These are phyloP conservation scores for Chelidonichthys spinosus DNA, from an alignment of 2,797 vertebrate species.

Conservation along the genomic window DNA sequence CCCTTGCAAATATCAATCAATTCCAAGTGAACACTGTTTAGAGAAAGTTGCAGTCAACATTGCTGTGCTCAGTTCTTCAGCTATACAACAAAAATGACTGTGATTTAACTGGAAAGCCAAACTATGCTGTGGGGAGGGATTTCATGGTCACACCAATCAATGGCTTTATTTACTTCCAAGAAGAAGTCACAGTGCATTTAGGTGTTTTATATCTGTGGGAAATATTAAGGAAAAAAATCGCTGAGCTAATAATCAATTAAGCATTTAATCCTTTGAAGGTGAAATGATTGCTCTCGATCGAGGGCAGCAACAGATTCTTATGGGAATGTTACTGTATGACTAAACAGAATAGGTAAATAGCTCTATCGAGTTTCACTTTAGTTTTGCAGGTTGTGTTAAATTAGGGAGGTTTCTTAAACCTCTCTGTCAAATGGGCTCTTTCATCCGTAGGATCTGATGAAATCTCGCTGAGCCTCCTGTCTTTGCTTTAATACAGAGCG, in stretches of 20 bases:
- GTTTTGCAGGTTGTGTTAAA: conserved; percentile 47
- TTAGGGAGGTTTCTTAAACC: conserved; percentile 48
- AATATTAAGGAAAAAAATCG: conserved; percentile 25
- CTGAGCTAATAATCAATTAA: conserved; percentile 18
- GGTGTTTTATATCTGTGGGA: neutral
- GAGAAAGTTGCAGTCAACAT: conserved; percentile 11
- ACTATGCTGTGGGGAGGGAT: conserved; percentile 5
- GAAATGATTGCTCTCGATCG: neutral
- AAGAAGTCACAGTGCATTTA: conserved; percentile 1
- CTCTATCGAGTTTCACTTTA: conserved; percentile 16
- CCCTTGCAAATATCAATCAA: conserved; percentile 15
- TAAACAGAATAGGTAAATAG: conserved; percentile 36
- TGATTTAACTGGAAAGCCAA: conserved; percentile 22
- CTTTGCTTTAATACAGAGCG: conserved; percentile 52
- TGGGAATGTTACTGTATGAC: conserved; percentile 10
- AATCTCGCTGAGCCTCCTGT: conserved; percentile 52
- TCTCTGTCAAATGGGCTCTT: conserved; percentile 54
- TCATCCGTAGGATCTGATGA: conserved; percentile 57
- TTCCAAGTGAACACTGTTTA: neutral
- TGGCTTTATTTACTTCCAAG: conserved; percentile 21
- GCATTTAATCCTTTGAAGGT: conserved; percentile 26
- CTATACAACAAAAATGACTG: neutral
- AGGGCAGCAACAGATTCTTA: neutral
- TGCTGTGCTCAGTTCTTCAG: conserved; percentile 7
- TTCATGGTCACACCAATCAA: conserved; percentile 21